phyloP scores from a whole-genome alignment of 2,888 invertebrate genomes.

The Plebejus melissa region DNA sequence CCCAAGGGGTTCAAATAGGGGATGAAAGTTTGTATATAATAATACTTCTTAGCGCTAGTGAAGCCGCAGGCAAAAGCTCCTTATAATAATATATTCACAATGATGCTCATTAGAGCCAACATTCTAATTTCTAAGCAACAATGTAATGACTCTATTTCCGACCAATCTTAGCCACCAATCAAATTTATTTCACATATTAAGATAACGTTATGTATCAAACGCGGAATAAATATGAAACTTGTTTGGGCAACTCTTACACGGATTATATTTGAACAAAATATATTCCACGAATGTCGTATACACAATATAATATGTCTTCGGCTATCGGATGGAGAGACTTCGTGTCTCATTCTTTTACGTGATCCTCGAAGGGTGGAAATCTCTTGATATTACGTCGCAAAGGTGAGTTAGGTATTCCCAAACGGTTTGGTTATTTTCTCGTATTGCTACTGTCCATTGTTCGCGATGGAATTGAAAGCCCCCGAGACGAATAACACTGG shows the following conservation, averaged over 20 bases:
- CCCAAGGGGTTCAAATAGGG: too few species aligned
- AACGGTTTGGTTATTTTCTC: slow-evolving; percentile 64
- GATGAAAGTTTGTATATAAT: too few species aligned
- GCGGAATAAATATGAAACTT: slow-evolving; percentile 58
- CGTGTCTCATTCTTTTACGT: slow-evolving; percentile 64
- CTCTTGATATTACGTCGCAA: slow-evolving; percentile 71
- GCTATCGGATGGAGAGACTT: slow-evolving; percentile 70
- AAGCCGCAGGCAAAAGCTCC: too few species aligned
- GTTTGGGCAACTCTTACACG: slow-evolving; percentile 67
- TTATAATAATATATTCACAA: neutral
- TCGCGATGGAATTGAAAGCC: slow-evolving; percentile 24
- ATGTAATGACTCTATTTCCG: neutral
- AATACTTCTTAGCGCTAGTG: too few species aligned
- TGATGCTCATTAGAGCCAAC: neutral
- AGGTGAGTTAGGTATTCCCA: slow-evolving; percentile 58
- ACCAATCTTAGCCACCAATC: neutral
- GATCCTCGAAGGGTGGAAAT: slow-evolving; percentile 67
- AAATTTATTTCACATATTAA: slow-evolving; percentile 14
- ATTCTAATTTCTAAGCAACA: neutral
- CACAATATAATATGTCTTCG: slow-evolving; percentile 76
- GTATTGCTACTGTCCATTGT: slow-evolving; percentile 42
- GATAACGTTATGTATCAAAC: slow-evolving; percentile 46
- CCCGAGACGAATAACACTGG: slow-evolving; percentile 3
- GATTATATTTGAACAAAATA: slow-evolving; percentile 75
- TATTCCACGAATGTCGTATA: slow-evolving; percentile 69